Conservation (phyloP, 2,888 invertebrate genomes). For the Carpatolechia fugitivella region DNA sequence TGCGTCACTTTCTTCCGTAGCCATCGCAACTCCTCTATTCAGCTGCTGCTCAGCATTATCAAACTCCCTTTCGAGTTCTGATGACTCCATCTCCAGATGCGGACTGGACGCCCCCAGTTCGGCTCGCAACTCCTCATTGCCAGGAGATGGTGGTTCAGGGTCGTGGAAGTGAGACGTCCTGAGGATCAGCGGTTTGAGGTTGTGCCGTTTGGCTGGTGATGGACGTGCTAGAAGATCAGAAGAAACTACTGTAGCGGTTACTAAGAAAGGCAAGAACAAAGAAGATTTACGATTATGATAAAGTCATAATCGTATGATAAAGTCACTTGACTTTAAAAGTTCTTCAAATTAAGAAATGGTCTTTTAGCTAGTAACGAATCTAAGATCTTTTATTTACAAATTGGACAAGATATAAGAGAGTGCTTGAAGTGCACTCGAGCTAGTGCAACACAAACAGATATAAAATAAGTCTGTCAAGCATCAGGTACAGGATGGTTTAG, state of each 20-base stretch:
- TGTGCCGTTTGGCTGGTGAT: slow-evolving; percentile 21
- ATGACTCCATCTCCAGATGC: slow-evolving; percentile 53
- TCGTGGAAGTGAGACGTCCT: slow-evolving; percentile 55
- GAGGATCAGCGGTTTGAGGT: slow-evolving; percentile 56
- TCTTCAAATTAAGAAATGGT: too few species aligned
- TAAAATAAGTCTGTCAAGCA: too few species aligned
- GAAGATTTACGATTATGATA: too few species aligned
- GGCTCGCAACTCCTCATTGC: slow-evolving; percentile 49
- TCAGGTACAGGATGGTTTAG: too few species aligned
- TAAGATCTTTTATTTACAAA: too few species aligned
- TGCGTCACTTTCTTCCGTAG: slow-evolving; percentile 67
- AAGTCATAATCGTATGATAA: too few species aligned
- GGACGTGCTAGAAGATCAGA: not conserved
- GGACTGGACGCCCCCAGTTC: slow-evolving; percentile 51
- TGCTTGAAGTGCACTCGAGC: too few species aligned
- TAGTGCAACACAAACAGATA: too few species aligned
- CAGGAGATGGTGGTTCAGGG: slow-evolving; percentile 39
- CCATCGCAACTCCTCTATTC: slow-evolving; percentile 58
- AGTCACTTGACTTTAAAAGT: too few species aligned
- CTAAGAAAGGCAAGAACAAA: too few species aligned
- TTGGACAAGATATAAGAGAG: too few species aligned
- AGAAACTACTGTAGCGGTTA: not conserved
- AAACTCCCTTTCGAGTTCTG: slow-evolving; percentile 58
- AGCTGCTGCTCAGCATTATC: slow-evolving; percentile 58
- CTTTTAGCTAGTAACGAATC: too few species aligned